Conservation (phyloP, 2,113 vertebrate genomes). For the Felis chaus region DNA sequence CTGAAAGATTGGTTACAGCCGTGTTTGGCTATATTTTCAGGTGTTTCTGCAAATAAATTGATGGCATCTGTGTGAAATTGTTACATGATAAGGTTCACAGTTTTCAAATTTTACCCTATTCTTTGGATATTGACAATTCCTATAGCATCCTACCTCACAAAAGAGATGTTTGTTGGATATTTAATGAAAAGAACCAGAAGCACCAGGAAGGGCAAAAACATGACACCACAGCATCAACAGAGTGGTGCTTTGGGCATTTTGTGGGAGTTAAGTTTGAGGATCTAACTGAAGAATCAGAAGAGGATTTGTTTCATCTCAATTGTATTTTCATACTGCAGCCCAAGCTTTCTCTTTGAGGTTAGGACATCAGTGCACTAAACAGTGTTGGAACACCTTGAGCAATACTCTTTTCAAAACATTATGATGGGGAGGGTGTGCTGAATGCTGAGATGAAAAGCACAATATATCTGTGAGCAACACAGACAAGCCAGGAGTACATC, state of each 20-base stretch:
- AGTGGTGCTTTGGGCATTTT: background rate
- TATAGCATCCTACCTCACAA: background rate
- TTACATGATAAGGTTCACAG: background rate
- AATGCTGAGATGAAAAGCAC: background rate
- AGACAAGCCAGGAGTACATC: background rate
- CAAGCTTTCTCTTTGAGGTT: background rate
- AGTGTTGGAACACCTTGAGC: background rate
- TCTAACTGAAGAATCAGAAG: background rate
- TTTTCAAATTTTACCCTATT: background rate
- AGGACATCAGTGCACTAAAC: background rate
- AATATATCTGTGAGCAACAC: background rate
- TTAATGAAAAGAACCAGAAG: background rate
- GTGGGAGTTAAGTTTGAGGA: background rate
- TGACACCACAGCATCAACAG: background rate
- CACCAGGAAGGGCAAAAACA: background rate
- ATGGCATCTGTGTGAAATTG: background rate
- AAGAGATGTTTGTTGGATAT: background rate
- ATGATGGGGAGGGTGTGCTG: background rate
- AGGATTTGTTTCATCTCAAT: too few species aligned
- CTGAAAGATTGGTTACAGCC: background rate
- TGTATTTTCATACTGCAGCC: background rate
- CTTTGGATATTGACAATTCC: background rate
- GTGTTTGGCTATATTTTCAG: too few species aligned
- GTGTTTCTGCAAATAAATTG: background rate
- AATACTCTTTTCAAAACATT: background rate